Percentiles rank a stretch among this genome's conserved stretches.
Evolutionary conservation across 2,797 vertebrate genomes (phyloP).

Genomic region (Enteromius fasciolatus): DNA sequence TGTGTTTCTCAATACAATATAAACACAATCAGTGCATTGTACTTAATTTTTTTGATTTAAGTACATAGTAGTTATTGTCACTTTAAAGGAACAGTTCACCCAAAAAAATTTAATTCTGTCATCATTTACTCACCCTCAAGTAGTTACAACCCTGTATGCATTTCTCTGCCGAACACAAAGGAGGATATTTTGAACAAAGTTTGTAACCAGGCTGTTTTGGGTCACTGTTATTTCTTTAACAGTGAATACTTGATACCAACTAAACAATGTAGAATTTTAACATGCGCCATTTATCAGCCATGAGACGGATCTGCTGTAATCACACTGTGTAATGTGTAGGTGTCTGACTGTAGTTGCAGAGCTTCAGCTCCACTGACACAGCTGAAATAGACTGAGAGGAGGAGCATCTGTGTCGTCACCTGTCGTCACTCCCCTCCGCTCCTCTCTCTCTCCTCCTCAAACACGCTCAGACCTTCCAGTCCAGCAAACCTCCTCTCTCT

Average conservation of each 20-base stretch:
- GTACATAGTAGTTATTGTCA: background rate
- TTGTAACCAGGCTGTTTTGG: too few species aligned
- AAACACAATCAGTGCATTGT: too few species aligned
- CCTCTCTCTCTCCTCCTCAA: constrained; percentile 2
- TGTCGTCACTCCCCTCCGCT: constrained; percentile 25
- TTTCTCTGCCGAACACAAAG: too few species aligned
- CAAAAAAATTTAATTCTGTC: too few species aligned
- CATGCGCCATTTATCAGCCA: background rate
- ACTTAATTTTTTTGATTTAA: background rate
- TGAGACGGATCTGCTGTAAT: background rate
- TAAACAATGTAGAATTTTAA: too few species aligned
- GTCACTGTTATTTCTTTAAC: background rate
- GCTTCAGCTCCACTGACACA: constrained; percentile 27
- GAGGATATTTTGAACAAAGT: too few species aligned
- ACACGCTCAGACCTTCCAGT: constrained; percentile 26
- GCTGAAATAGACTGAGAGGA: constrained; percentile 5
- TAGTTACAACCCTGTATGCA: too few species aligned
- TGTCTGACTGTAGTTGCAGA: constrained; percentile 18
- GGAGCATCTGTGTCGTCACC: constrained; percentile 19
- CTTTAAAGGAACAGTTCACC: background rate
- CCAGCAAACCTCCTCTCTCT: background rate
- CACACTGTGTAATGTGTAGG: background rate
- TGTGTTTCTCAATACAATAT: too few species aligned
- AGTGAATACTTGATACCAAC: background rate
- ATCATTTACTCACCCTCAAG: too few species aligned